phyloP scores from a whole-genome alignment of 1,140 invertebrate genomes.

The Diabrotica virgifera region DNA sequence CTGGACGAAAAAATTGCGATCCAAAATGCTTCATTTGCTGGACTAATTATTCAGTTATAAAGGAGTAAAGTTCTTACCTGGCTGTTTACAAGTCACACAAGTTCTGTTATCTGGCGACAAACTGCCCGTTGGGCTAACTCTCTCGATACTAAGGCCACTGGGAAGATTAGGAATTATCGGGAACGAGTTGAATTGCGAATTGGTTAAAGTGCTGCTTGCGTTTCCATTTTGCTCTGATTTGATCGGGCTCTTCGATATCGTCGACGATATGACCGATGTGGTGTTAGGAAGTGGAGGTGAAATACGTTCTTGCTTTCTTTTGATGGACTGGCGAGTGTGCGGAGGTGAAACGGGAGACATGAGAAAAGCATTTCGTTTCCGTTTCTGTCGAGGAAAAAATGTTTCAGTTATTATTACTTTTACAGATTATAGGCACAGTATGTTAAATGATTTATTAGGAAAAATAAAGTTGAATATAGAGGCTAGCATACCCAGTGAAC shows the following conservation, averaged over 20 bases:
- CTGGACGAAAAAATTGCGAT: too few relatives aligned
- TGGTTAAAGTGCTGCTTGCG: conserved; percentile 16
- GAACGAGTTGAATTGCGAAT: conserved; percentile 25
- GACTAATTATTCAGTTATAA: background rate
- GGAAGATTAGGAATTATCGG: conserved; percentile 42
- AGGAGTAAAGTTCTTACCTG: conserved; percentile 42
- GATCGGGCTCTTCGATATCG: background rate
- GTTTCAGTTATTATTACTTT: too few relatives aligned
- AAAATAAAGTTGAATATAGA: too few relatives aligned
- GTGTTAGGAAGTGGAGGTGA: conserved; percentile 11
- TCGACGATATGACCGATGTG: background rate
- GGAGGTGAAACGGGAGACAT: conserved; percentile 50
- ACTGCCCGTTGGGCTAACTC: conserved; percentile 42
- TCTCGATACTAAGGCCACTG: conserved; percentile 45
- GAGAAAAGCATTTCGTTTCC: conserved; percentile 49
- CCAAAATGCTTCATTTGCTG: too few relatives aligned
- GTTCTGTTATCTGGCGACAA: conserved; percentile 50
- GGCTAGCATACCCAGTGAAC: too few relatives aligned
- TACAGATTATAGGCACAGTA: too few relatives aligned
- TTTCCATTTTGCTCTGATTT: conserved; percentile 10
- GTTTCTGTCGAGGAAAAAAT: conserved; percentile 44
- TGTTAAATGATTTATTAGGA: too few relatives aligned
- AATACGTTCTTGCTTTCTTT: conserved; percentile 23
- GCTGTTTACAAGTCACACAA: conserved; percentile 51
- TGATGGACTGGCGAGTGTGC: conserved; percentile 51